These are phyloP conservation scores for Pollicipes pollicipes DNA, from an alignment of 1,140 invertebrate genomes.

Conservation along the genomic window DNA sequence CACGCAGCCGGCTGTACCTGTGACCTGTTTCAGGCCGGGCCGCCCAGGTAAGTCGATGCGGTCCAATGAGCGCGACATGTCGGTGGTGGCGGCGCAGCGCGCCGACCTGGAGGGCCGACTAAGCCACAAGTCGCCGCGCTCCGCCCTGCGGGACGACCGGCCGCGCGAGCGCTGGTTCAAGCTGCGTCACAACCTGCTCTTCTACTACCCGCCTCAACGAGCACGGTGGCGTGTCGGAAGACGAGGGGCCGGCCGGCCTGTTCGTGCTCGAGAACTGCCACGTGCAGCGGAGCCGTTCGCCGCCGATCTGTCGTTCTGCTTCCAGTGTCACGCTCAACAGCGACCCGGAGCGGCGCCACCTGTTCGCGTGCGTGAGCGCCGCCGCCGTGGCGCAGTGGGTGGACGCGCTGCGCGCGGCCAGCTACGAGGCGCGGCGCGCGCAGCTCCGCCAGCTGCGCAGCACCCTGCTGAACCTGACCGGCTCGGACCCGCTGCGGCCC, in stretches of 20 bases:
- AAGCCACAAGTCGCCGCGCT: conserved; percentile 35
- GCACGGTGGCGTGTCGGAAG: conserved; percentile 36
- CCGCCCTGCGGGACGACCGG: conserved; percentile 21
- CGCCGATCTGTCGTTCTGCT: conserved; percentile 24
- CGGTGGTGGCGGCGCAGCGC: conserved; percentile 35
- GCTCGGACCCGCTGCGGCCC: background rate
- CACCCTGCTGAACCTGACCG: background rate
- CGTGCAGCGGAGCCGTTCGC: conserved; percentile 38
- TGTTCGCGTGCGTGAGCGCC: background rate
- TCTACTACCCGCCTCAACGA: conserved; percentile 53
- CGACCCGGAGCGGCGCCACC: background rate
- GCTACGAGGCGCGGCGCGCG: background rate
- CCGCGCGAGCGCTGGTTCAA: conserved; percentile 46
- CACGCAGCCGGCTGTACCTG: too few relatives aligned
- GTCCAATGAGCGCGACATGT: conserved; percentile 42
- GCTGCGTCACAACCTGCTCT: conserved; percentile 45
- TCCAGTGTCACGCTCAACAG: background rate
- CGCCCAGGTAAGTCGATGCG: too few relatives aligned
- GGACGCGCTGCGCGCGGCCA: background rate
- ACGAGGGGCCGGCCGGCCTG: conserved; percentile 38
- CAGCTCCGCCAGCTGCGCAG: background rate
- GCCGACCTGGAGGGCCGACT: conserved; percentile 43
- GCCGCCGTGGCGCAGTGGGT: background rate
- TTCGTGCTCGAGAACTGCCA: conserved; percentile 47
- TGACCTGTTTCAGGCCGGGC: too few relatives aligned